Evolutionary conservation across 2,797 vertebrate genomes (phyloP), one percentile per base, ranked within the genome.

Genomic region (Pangasius mekongensis): DNA sequence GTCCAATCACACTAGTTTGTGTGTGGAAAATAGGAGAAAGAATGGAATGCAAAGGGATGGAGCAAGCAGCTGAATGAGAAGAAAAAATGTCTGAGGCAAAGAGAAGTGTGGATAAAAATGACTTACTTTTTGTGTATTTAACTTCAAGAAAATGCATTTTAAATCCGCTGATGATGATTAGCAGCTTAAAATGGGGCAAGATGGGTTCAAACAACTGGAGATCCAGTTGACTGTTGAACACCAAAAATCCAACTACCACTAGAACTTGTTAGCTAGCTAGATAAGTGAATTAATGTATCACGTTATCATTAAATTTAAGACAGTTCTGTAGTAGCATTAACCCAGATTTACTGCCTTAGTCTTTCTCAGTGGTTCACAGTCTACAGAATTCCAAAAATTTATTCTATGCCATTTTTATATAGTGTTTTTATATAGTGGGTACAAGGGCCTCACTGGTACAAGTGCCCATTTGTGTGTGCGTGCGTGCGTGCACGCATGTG

Each of bases 381-480:
- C 1, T 39, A 81, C 54, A 58, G 77, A 60, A 60, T 66, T 49
- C 36, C 36, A 47, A 83, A 64, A 62, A 83, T 9, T 5, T 0
- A 49, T 84, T 49, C 62, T 84, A 84, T 67, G 43, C 43, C 27
- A n/a, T 64, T 81, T 81, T 60, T 62, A 82, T 36, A 30, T 43
- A 27, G 3, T 39, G 33, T 39, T 60, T 62, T 83, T 10, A 64
- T 30, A 66, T 5, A 67, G 62, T 10, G 9, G 14, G 39, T 66
- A 49, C 24, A 83, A 60, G 30, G 6, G 5, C 22, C 56, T 27
- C 22, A 82, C 58, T 82, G 81, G 24, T 71, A 83, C 81, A 64
- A 74, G 87, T 49, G 47, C 24, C n/a, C 54, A 64, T 73, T 54
- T 87, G 85, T 67, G 69, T 85, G 54, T 87, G 74, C 62, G 83